Evolutionary conservation across 53 echinoderm and acorn worm species (phyloP).

Genomic region (Crossaster papposus): DNA sequence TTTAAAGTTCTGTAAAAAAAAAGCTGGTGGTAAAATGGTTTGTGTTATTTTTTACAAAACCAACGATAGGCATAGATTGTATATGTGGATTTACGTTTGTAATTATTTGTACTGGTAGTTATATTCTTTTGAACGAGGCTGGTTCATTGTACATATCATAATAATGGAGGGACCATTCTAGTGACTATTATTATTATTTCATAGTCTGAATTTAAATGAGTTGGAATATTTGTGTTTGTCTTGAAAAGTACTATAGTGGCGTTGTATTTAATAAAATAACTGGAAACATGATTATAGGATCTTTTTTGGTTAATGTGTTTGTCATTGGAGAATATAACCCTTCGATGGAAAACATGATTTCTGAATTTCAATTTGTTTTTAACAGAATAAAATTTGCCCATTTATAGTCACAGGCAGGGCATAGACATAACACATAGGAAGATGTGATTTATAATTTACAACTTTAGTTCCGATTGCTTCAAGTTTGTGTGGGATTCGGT

Average conservation of each 20-base stretch:
- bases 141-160: slow-evolving; percentile 53
- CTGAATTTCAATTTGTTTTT: no score
- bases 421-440: no score
- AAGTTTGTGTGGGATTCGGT: no score
- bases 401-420: no score
- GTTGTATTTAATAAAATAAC: slow-evolving; percentile 7
- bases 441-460: no score
- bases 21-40: neutral
- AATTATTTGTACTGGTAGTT: neutral
- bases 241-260: neutral
- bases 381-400: no score
- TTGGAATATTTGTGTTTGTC: neutral
- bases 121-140: slow-evolving; percentile 26
- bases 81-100: neutral
- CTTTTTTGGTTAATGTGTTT: neutral
- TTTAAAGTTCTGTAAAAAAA: neutral
- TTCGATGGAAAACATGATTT: no score
- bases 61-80: neutral
- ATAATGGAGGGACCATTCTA: slow-evolving; percentile 14
- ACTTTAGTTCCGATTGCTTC: no score
- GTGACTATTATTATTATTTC: neutral
- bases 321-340: neutral
- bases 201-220: neutral
- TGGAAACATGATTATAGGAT: neutral
- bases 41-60: neutral